Conservation (phyloP, 2,888 invertebrate species). For the Phyllotreta cruciferae region DNA sequence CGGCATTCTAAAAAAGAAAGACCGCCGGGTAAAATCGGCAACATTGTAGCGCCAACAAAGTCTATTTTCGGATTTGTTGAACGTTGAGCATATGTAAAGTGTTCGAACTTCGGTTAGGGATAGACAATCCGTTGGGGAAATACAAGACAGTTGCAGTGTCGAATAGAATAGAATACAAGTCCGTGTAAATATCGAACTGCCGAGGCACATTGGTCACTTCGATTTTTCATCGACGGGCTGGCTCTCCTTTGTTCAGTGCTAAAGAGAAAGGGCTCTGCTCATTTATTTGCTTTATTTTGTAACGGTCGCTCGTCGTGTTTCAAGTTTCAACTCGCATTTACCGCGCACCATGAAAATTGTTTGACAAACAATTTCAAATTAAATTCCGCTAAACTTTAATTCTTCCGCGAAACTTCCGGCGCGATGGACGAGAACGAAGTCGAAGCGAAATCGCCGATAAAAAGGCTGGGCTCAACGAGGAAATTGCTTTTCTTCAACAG, state of each 20-base stretch:
- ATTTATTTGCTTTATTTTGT: no score
- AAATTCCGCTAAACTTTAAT: constrained; percentile 12
- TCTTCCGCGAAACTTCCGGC: constrained; percentile 1
- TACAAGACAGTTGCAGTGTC: constrained; percentile 23
- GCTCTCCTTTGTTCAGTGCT: constrained; percentile 4
- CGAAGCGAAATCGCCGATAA: constrained; percentile 81
- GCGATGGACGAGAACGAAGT: constrained; percentile 76
- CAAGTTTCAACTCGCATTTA: constrained; percentile 8
- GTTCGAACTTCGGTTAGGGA: constrained; percentile 30
- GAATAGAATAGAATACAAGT: no score
- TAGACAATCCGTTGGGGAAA: constrained; percentile 22
- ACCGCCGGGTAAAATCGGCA: constrained; percentile 10
- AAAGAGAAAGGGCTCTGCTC: not conserved
- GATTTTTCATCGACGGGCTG: constrained; percentile 9
- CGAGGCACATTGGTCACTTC: constrained; percentile 11
- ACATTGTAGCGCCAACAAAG: constrained; percentile 29
- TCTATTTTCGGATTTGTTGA: constrained; percentile 32
- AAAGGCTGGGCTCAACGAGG: constrained; percentile 80
- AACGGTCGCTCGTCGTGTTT: constrained; percentile 8
- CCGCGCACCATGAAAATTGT: constrained; percentile 3
- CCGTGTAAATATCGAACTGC: constrained; percentile 22
- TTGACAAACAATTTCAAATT: constrained; percentile 17
- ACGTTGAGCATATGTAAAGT: constrained; percentile 26
- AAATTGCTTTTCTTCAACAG: constrained; percentile 81
- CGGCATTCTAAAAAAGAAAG: constrained; percentile 23